Percentiles rank a stretch among this genome's conserved stretches.
phyloP scores from a whole-genome alignment of 2,888 invertebrate genomes.

The Buathra laborator region DNA sequence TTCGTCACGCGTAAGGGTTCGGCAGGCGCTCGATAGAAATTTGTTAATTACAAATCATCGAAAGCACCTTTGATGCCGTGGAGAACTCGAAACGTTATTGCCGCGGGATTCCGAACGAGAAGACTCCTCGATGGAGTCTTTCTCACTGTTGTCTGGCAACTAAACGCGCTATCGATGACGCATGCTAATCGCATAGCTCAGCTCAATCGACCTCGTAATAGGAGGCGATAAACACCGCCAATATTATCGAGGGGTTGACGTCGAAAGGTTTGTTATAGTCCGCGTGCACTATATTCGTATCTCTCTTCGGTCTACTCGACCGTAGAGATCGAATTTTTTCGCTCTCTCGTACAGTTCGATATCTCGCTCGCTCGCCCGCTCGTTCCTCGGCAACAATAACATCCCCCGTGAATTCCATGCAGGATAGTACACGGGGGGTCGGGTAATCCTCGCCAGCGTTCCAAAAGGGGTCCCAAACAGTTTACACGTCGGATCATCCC shows the following conservation, averaged over 20 bases:
- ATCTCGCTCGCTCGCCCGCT: slow-evolving; percentile 61
- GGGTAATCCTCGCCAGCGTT: slow-evolving; percentile 81
- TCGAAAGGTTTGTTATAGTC: slow-evolving; percentile 63
- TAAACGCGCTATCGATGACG: slow-evolving; percentile 78
- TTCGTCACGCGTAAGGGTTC: slow-evolving; percentile 38
- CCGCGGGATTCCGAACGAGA: slow-evolving; percentile 19
- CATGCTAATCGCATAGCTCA: slow-evolving; percentile 83
- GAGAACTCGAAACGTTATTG: slow-evolving; percentile 37
- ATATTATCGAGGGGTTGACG: slow-evolving; percentile 79
- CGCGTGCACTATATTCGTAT: slow-evolving; percentile 21
- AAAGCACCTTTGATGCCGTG: slow-evolving; percentile 37
- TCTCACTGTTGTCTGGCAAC: slow-evolving; percentile 25
- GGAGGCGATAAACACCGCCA: slow-evolving; percentile 83
- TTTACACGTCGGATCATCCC: slow-evolving; percentile 85
- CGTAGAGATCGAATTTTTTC: slow-evolving; percentile 41
- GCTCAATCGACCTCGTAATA: slow-evolving; percentile 83
- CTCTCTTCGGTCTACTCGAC: slow-evolving; percentile 29
- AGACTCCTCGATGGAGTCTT: slow-evolving; percentile 6
- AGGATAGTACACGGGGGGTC: slow-evolving; percentile 72
- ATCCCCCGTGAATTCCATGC: slow-evolving; percentile 80
- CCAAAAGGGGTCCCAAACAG: slow-evolving; percentile 78
- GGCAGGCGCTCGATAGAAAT: slow-evolving; percentile 35
- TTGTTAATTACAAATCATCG: slow-evolving; percentile 52
- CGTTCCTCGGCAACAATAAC: slow-evolving; percentile 82
- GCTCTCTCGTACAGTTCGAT: slow-evolving; percentile 56